Conservation (phyloP, 2,888 invertebrate species). For the Drosophila hamatofila region DNA sequence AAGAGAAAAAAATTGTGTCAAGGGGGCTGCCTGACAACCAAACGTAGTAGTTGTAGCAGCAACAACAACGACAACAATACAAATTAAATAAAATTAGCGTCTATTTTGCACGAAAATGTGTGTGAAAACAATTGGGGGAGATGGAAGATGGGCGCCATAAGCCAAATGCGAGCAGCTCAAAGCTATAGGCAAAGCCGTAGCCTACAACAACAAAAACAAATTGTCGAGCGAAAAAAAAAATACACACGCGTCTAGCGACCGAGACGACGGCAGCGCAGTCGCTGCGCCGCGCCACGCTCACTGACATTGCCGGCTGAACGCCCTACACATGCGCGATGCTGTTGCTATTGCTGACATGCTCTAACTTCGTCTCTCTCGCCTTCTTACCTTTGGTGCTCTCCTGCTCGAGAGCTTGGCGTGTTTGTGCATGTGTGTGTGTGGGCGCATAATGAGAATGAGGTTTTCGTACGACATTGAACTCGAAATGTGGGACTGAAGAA, state of each 20-base stretch:
- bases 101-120: slow-evolving; percentile 69
- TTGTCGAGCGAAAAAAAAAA: slow-evolving; percentile 26
- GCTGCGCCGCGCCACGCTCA: slow-evolving; percentile 4
- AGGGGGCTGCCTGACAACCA: slow-evolving; percentile 68
- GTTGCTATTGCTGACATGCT: slow-evolving; percentile 3
- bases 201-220: slow-evolving; percentile 16
- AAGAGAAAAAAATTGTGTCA: slow-evolving; percentile 78
- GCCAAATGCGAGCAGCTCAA: slow-evolving; percentile 30
- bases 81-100: slow-evolving; percentile 79
- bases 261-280: slow-evolving; percentile 27
- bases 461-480: slow-evolving; percentile 83
- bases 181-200: slow-evolving; percentile 36
- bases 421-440: slow-evolving; percentile 50
- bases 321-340: slow-evolving; percentile 67
- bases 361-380: slow-evolving; percentile 6
- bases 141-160: slow-evolving; percentile 39
- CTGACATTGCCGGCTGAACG: slow-evolving; percentile 55
- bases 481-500: slow-evolving; percentile 72
- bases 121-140: slow-evolving; percentile 53
- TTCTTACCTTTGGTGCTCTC: slow-evolving; percentile 16
- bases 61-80: slow-evolving; percentile 39
- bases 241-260: slow-evolving; percentile 51
- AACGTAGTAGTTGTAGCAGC: slow-evolving; percentile 10
- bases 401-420: slow-evolving; percentile 22
- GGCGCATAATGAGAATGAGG: slow-evolving; percentile 76